Base-by-base conservation (phyloP, 2,888 invertebrate species). In the Spodoptera littoralis region DNA sequence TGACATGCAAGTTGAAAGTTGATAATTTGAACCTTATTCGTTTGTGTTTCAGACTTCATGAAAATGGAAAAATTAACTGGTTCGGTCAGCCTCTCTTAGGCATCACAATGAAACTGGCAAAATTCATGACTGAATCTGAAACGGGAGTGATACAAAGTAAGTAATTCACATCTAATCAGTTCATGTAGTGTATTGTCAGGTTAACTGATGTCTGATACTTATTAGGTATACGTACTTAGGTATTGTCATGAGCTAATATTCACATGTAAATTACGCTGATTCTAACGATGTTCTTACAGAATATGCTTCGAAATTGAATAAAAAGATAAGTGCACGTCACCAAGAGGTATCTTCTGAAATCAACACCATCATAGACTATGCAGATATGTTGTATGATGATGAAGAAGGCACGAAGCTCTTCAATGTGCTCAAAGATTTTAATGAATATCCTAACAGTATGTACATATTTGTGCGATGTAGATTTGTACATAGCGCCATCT, bases 361-460 rank as follows among this genome's bases (percentile, higher is more conserved):
- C 3, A 70, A 70, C 44, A 9, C 24, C 11, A 54, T 70, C 53
- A 42, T 73, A 1, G 53, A 70, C 0, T 9, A 12, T 13, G 53
- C 73, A 0, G 60, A 47, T 0, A 0, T 8, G 8, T 48, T 73
- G 4, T 66, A 24, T 9, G n/a, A 12, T 2, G 42, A 65, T 0
- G 18, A 11, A 0, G 67, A 72, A 0, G 73, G 60, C 8, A 2
- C 27, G 1, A 5, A 4, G 0, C 60, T 70, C 4, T 45, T 70
- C 11, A 0, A 24, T 0, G 3, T 48, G 5, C 11, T 70, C 3
- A 45, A 50, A 13, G 44, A 70, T 0, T 73, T 70, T 30, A 52
- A 72, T 1, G 18, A 47, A 4, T 60, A 46, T 3, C 73, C 70
- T 9, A 60, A 70, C 2, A 66, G 70, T 70, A 11, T 27, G 65